Base-by-base conservation (phyloP, 2,113 vertebrate genomes). In the Phylloscopus trochiloides region DNA sequence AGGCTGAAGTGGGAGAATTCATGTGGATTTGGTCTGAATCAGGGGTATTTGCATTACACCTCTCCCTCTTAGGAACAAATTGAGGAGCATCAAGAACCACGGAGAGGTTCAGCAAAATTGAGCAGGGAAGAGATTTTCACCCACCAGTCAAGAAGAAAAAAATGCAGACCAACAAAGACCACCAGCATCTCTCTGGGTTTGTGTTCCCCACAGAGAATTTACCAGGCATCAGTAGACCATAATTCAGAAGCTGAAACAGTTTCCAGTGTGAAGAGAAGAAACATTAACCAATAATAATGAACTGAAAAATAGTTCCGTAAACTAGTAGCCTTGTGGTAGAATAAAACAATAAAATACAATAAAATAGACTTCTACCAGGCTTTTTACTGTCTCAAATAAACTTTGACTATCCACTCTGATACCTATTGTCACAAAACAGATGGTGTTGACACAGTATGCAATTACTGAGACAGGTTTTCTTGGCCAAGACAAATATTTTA, bases 401-500 rank as follows among this genome's bases (percentile, higher is more conserved):
- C 24, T 78, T 77, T 68, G 18, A 19, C n/a, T 61, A 57, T 80
- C 50, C 34, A n/a, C 47, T 65, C 31, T 73, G 67, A 43, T 62
- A 66, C 9, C 16, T 90, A 31, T 67, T 77, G 67, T 80, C 71
- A 83, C 59, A 86, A 66, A 55, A 85, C 85, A 86, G 82, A 86
- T 79, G 75, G 43, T 83, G 48, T 93, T 94, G 79, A 76, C 68
- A 91, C 47, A 88, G 68, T 43, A 55, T 62, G 63, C 12, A 70
- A 88, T 80, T 94, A 88, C 59, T 92, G 62, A 90, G 71, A 73
- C 8, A 93, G 63, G 55, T 86, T 80, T 66, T 73, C 76, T 86
- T 71, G 55, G 51, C 70, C 90, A 95, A 96, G 51, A 85, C 31
- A 95, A 91, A 93, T 82, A 91, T 55, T 94, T 87, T 78, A 86